Conservation (phyloP, 2,113 vertebrate genomes). For the Chiloscyllium plagiosum region DNA sequence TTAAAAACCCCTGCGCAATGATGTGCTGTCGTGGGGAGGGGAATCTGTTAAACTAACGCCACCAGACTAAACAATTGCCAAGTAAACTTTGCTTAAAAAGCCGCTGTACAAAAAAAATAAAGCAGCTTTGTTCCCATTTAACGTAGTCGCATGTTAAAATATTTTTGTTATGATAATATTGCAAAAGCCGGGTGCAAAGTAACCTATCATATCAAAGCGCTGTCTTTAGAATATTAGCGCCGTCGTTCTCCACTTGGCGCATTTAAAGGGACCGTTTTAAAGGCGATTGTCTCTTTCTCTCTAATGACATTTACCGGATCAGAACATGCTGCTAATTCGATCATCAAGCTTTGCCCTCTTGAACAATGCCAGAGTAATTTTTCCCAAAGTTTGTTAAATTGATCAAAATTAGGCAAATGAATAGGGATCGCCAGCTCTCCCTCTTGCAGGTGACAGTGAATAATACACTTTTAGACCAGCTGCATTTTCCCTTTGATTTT, state of each 20-base stretch:
- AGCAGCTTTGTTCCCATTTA: slow-evolving; percentile 36
- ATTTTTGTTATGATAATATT: slow-evolving; percentile 39
- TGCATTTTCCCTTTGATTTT: slow-evolving; percentile 92
- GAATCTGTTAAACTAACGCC: not conserved
- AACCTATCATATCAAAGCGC: slow-evolving; percentile 45
- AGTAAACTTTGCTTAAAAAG: slow-evolving; percentile 28
- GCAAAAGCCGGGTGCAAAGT: slow-evolving; percentile 24
- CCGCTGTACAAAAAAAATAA: not conserved
- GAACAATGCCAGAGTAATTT: slow-evolving; percentile 99
- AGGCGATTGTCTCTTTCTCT: slow-evolving; percentile 98
- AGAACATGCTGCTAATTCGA: slow-evolving; percentile 99
- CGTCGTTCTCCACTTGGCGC: slow-evolving; percentile 98
- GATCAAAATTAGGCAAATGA: slow-evolving; percentile 99
- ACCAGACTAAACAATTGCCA: slow-evolving; percentile 15
- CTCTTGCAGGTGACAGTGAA: slow-evolving; percentile 95
- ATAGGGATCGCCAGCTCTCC: slow-evolving; percentile 90
- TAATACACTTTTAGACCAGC: slow-evolving; percentile 93
- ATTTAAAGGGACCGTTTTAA: slow-evolving; percentile 81
- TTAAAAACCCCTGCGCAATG: slow-evolving; percentile 27
- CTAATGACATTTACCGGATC: slow-evolving; percentile 99
- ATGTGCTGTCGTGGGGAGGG: not conserved
- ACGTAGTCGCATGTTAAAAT: slow-evolving; percentile 34
- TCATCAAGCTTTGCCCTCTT: slow-evolving; percentile 97
- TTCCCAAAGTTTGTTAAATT: slow-evolving; percentile 99
- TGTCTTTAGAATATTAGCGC: slow-evolving; percentile 93